These are phyloP conservation scores for Bombus waltoni DNA, from an alignment of 1,140 invertebrate species.

Conservation along the genomic window DNA sequence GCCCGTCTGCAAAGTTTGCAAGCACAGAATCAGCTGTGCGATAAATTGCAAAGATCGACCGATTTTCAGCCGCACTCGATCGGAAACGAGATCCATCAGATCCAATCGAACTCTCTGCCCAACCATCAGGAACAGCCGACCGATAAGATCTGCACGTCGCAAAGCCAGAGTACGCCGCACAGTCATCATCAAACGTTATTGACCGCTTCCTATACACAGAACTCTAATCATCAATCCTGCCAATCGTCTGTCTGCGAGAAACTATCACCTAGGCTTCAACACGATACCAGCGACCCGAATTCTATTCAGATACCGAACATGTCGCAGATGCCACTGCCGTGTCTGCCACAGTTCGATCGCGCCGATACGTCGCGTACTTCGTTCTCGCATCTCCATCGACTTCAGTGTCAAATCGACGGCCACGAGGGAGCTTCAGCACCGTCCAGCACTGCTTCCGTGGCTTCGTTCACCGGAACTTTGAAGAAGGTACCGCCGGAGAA, in stretches of 20 bases:
- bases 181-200: conserved; percentile 73
- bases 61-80: conserved; percentile 63
- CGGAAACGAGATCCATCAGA: conserved; percentile 66
- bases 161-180: conserved; percentile 61
- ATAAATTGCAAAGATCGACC: conserved; percentile 67
- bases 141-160: conserved; percentile 52
- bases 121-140: conserved; percentile 69
- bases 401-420: conserved; percentile 73
- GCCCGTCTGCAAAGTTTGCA: conserved; percentile 76
- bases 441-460: conserved; percentile 22
- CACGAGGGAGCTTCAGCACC: conserved; percentile 68
- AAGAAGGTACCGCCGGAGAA: conserved; percentile 82
- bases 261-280: conserved; percentile 75
- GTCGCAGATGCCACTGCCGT: conserved; percentile 78
- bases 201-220: conserved; percentile 65
- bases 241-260: conserved; percentile 75
- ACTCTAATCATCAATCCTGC: conserved; percentile 68
- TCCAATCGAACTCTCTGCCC: conserved; percentile 62
- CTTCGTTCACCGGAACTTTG: conserved; percentile 77
- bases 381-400: conserved; percentile 75
- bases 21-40: conserved; percentile 70
- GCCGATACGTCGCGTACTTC: conserved; percentile 70
- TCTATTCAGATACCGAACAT: conserved; percentile 76
- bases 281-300: conserved; percentile 70
- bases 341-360: conserved; percentile 77